Evolutionary conservation across 1,140 invertebrate genomes (phyloP), one percentile per base, ranked within the genome.

Genomic region (Chionoecetes opilio): DNA sequence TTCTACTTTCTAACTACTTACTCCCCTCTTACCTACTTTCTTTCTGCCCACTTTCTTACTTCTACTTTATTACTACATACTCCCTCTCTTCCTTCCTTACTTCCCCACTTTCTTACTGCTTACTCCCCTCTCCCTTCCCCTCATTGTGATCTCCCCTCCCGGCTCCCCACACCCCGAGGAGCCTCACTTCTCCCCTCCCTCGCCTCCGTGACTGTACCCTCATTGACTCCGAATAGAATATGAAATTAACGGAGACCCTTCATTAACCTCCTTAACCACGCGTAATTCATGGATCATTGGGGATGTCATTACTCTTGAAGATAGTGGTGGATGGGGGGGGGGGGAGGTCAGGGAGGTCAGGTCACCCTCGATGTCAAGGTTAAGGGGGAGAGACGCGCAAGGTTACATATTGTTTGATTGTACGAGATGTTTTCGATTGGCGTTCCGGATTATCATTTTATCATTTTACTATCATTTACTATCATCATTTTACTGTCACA

Each of bases 201-300:
- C 63, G 63, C 63, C 8, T 11, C 63, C 63, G n/a, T 75, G 63
- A n/a, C 63, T 75, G 63, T 26, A n/a, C n/a, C 63, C 63, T 75
- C 63, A 75, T 75, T 75, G 63, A 75, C 63, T 75, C 21, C n/a
- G 63, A 75, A 75, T 75, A n/a, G 63, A 75, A n/a, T 75, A 75
- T 75, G 63, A 26, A 75, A 75, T 75, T 75, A 75, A 75, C 63
- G 63, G n/a, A 75, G 63, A 26, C 63, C 63, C 63, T 75, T 75
- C 63, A 75, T 75, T 75, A 75, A 21, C 9, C 63, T n/a, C 63
- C 63, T 75, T 75, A 75, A n/a, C 63, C 63, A 8, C 63, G 63
- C 63, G 63, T 75, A 75, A 75, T 75, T 26, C 26, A 75, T 75
- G 63, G 63, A n/a, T 75, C 63, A n/a, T 75, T 5, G 63, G 63